Base-by-base conservation (phyloP, 2,888 invertebrate genomes). In the Ditylenchus weischeri region DNA sequence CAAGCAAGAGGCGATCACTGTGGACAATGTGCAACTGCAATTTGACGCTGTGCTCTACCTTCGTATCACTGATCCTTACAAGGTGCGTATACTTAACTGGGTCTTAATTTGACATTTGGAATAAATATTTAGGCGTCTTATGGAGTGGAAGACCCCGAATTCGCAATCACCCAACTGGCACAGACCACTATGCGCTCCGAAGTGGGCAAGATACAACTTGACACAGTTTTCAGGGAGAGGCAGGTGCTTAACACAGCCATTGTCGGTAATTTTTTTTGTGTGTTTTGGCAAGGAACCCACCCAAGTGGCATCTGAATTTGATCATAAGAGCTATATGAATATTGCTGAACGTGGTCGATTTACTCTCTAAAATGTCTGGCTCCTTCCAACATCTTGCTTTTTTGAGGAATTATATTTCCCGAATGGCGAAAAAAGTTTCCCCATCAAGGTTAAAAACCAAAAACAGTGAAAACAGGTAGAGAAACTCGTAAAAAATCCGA, bases 151-250 rank as follows among this genome's bases (percentile, higher is more conserved):
- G 96, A 99, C 86, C 93, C 96, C 0, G 96, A 98, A 85, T 99
- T 94, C 87, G 98, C 98, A 0, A 93, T 98, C 70, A 95, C 95
- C 0, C 96, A 98, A 85, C 86, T 99, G 58, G 98, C 98, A 2
- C 98, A 98, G 87, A 99, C 98, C 0, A 98, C 98, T 0, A 99
- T 98, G 98, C 88, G 98, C 83, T 95, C 95, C 0, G 98, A 98
- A 84, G 87, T 99, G 54, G 98, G 98, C 68, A 95, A 94, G 86
- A 98, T 99, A 84, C 89, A 91, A 0, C 85, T 99, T 73, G 98
- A 98, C 84, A 93, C 92, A 84, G 91, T 98, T 18, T 99, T 98
- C 84, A 81, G 78, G 71, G 98, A 99, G 85, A 88, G 98, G 79
- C 98, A 96, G 85, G 91, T 90, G 64, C 87, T 98, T 21, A 99